phyloP scores from a whole-genome alignment of 2,888 invertebrate genomes.

The Halocaridina rubra region DNA sequence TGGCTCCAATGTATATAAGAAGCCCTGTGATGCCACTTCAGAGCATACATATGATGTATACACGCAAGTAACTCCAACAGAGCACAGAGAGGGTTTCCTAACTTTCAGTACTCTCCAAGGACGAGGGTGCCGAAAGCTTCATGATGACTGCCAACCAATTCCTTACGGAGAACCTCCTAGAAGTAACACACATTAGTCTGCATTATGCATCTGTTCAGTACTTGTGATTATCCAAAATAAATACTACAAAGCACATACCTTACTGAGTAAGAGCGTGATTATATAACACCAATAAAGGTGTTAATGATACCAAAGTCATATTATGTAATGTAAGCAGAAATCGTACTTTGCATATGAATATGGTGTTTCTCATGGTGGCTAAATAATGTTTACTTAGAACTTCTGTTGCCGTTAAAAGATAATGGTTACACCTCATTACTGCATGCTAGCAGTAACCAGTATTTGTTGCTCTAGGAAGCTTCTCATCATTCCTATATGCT shows the following conservation, averaged over 20 bases:
- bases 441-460: too few species aligned
- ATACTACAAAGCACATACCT: background rate
- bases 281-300: background rate
- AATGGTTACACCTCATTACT: too few species aligned
- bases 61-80: background rate
- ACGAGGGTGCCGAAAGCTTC: too few species aligned
- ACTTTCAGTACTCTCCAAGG: background rate
- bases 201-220: too few species aligned
- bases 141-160: too few species aligned
- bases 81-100: background rate
- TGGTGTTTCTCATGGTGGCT: too few species aligned
- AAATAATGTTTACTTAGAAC: too few species aligned
- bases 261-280: background rate
- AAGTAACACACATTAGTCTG: background rate
- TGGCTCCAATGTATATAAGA: background rate
- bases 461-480: too few species aligned
- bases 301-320: background rate
- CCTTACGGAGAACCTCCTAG: background rate
- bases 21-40: constrained; percentile 28
- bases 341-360: background rate
- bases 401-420: too few species aligned
- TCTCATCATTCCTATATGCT: too few species aligned
- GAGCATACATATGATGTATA: constrained; percentile 47
- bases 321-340: background rate
- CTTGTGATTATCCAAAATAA: too few species aligned